Conservation (phyloP, 1,140 invertebrate species). For the Metaphire vulgaris region DNA sequence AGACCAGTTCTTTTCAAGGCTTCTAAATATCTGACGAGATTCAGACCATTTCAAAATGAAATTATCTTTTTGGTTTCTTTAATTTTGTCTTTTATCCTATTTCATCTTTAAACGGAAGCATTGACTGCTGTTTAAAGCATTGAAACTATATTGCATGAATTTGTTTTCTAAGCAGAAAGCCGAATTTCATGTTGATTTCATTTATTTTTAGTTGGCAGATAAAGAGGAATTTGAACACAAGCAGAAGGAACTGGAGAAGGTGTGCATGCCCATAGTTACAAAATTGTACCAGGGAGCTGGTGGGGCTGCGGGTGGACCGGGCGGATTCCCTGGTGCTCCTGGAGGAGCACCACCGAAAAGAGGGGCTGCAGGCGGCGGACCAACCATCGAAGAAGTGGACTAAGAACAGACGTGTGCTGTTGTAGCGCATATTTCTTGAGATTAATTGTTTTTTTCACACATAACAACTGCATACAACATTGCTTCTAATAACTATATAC, state of each 20-base stretch:
- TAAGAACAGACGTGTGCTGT: conserved; percentile 58
- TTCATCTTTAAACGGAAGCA: no score
- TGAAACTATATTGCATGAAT: not conserved
- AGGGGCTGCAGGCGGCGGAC: not conserved
- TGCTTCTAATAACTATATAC: no score
- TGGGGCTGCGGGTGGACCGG: conserved; percentile 42
- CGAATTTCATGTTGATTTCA: conserved; percentile 41
- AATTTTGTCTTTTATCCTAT: no score
- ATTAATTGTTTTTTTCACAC: no score
- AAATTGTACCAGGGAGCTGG: conserved; percentile 53
- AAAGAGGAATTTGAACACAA: conserved; percentile 50
- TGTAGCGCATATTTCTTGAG: no score
- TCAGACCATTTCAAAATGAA: no score
- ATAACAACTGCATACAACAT: no score
- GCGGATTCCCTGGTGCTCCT: conserved; percentile 37
- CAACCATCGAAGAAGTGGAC: conserved; percentile 91
- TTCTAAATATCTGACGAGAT: no score
- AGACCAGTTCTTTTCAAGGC: no score
- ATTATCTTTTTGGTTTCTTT: no score
- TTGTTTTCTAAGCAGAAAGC: not conserved
- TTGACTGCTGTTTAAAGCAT: not conserved
- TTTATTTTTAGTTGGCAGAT: no score
- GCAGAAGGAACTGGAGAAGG: conserved; percentile 48
- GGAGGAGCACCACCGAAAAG: conserved; percentile 25
- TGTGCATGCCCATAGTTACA: conserved; percentile 54